Evolutionary conservation across 2,113 vertebrate genomes (phyloP).

Genomic region (Centrocercus urophasianus): DNA sequence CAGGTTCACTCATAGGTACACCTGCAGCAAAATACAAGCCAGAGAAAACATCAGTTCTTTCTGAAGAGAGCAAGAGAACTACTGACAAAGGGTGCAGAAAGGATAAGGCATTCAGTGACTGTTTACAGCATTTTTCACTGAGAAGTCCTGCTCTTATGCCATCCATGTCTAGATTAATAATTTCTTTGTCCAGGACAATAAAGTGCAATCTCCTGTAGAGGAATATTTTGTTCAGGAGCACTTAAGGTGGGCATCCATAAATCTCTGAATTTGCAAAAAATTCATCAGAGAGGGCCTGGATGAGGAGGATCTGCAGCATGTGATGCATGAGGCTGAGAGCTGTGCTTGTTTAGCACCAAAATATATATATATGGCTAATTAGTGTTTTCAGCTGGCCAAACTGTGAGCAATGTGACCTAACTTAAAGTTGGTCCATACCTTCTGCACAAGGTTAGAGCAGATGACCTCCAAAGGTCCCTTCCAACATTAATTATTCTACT

Average conservation of each 20-base stretch:
- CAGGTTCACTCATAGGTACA: neutral
- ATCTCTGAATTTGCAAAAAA: neutral
- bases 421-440: neutral
- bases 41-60: neutral
- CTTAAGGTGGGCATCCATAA: neutral
- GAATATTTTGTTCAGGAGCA: neutral
- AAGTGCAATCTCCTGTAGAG: neutral
- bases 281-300: neutral
- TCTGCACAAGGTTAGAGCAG: neutral
- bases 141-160: neutral
- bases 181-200: neutral
- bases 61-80: neutral
- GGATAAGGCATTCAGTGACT: neutral
- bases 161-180: neutral
- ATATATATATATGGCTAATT: neutral
- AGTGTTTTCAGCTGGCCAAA: neutral
- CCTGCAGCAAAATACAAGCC: neutral
- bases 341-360: neutral
- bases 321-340: fast-evolving
- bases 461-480: neutral
- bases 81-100: neutral
- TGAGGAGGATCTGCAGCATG: neutral
- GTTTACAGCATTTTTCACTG: neutral
- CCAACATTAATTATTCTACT: neutral
- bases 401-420: neutral